Percentiles rank a stretch among this genome's conserved stretches.
phyloP scores from a whole-genome alignment of 2,797 vertebrate species.

The Heliangelus exortis region DNA sequence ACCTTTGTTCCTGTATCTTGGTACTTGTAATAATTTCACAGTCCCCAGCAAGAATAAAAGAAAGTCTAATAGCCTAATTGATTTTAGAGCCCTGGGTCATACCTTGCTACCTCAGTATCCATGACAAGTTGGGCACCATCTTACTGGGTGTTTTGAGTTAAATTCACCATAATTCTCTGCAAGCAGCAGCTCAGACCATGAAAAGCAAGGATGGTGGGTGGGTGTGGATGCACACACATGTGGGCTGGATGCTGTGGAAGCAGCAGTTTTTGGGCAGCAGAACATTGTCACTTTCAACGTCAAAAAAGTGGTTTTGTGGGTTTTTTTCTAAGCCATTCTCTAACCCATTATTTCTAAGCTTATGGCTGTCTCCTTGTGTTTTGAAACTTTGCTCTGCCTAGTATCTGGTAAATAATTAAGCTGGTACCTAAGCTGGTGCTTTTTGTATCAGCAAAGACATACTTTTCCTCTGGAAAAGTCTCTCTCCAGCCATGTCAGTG shows the following conservation, averaged over 20 bases:
- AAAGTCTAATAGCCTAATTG: not conserved
- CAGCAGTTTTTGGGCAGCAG: not conserved
- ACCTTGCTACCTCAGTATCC: not conserved
- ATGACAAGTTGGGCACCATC: not conserved
- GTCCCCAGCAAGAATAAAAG: not conserved
- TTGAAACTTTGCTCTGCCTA: not conserved
- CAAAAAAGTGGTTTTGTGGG: not conserved
- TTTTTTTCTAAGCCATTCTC: not conserved
- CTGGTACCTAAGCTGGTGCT: not conserved
- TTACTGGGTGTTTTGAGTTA: not conserved
- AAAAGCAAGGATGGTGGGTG: not conserved
- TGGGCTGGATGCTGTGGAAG: not conserved
- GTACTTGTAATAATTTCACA: not conserved
- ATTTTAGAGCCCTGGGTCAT: not conserved
- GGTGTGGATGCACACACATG: fast-evolving
- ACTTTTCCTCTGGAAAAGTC: not conserved
- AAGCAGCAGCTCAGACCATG: not conserved
- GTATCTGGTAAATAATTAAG: not conserved
- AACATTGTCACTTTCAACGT: not conserved
- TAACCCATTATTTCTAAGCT: not conserved
- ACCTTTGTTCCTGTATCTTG: not conserved
- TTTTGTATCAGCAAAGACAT: not conserved
- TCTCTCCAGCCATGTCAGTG: not conserved
- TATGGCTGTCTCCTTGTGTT: not conserved
- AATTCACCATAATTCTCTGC: not conserved